Evolutionary conservation across 1,140 invertebrate species (phyloP).

Genomic region (Achroia grisella): DNA sequence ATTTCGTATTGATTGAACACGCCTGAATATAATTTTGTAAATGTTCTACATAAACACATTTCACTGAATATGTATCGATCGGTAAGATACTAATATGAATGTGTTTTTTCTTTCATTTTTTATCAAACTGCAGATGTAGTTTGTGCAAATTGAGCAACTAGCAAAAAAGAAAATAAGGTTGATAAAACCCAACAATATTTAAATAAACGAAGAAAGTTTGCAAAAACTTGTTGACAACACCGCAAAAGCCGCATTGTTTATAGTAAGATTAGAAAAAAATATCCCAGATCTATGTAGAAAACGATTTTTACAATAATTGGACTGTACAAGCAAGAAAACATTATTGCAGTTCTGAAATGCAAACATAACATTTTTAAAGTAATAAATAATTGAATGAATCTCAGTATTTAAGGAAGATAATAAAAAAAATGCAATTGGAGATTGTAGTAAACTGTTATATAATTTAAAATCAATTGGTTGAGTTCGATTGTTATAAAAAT

Average conservation of each 20-base stretch:
- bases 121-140: neutral
- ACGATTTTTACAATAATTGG: neutral
- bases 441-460: too few relatives aligned
- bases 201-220: constrained; percentile 29
- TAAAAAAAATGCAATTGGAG: too few relatives aligned
- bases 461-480: neutral
- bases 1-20: neutral
- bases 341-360: too few relatives aligned
- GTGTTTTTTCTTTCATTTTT: neutral
- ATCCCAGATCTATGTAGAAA: neutral
- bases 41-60: neutral
- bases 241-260: constrained; percentile 29
- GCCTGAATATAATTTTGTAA: neutral
- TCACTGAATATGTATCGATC: too few relatives aligned
- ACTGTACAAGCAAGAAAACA: too few relatives aligned
- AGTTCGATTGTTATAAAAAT: neutral
- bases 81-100: too few relatives aligned
- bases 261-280: constrained; percentile 4
- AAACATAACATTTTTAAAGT: too few relatives aligned
- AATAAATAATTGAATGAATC: too few relatives aligned
- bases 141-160: neutral
- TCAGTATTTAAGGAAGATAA: too few relatives aligned
- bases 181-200: constrained; percentile 10
- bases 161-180: constrained; percentile 9
- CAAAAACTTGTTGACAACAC: constrained; percentile 29